Conservation (phyloP, 2,113 vertebrate genomes). For the Marcusenius ussheri region DNA sequence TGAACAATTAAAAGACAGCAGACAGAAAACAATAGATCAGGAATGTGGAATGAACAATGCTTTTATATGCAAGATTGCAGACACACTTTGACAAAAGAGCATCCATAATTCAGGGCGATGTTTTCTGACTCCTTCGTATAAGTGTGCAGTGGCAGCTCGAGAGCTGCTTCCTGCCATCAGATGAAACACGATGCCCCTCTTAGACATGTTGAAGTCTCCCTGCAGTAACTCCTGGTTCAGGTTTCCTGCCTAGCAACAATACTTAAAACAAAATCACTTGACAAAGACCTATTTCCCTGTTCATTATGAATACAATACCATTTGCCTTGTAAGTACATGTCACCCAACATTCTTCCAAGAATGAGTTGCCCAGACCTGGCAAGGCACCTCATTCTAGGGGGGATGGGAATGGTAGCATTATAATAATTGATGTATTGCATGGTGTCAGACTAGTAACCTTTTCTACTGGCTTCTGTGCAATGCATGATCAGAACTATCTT, state of each 20-base stretch:
- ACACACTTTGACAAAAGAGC: not conserved
- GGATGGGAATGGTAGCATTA: not conserved
- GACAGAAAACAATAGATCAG: not conserved
- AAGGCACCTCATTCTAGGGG: not conserved
- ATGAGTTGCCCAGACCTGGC: not conserved
- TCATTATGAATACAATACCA: not conserved
- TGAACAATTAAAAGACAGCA: not conserved
- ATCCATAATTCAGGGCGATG: constrained; percentile 7
- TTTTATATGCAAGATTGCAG: not conserved
- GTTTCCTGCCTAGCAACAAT: constrained; percentile 14
- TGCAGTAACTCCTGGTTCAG: not conserved
- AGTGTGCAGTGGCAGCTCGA: not conserved
- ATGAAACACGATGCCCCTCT: constrained; percentile 4
- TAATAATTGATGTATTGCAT: not conserved
- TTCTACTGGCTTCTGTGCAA: not conserved
- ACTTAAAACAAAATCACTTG: constrained; percentile 10
- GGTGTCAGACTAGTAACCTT: too few relatives aligned
- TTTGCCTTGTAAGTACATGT: constrained; percentile 11
- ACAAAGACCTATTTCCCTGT: not conserved
- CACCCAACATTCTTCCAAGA: not conserved
- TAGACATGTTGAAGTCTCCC: not conserved
- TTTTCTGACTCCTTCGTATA: not conserved
- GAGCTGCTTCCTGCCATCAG: not conserved
- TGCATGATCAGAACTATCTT: not conserved
- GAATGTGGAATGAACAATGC: not conserved